Percentiles rank a stretch among this genome's conserved stretches.
Evolutionary conservation across 2,888 invertebrate genomes (phyloP).

Genomic region (Hydraecia micacea): DNA sequence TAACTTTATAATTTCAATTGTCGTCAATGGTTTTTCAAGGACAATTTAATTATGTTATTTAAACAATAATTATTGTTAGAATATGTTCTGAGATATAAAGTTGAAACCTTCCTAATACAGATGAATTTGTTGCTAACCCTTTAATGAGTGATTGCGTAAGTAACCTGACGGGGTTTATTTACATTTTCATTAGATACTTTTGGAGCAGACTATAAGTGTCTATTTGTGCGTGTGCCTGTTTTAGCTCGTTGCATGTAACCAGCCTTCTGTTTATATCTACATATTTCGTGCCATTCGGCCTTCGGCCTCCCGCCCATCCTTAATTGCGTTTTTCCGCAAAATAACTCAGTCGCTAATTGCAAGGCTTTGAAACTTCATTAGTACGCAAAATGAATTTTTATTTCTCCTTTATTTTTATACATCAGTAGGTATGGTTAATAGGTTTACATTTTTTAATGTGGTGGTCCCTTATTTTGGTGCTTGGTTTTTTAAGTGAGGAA

Average conservation of each 20-base stretch:
- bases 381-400: constrained; percentile 69
- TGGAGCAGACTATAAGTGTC: background rate
- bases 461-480: constrained; percentile 5
- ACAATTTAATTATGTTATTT: background rate
- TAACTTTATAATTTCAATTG: background rate
- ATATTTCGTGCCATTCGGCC: constrained; percentile 46
- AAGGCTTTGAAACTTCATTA: constrained; percentile 72
- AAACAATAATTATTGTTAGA: background rate
- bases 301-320: constrained; percentile 60
- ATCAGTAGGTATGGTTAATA: constrained; percentile 40
- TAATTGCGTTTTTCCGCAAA: constrained; percentile 69
- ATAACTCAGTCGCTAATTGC: constrained; percentile 72
- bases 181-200: background rate
- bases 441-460: constrained; percentile 42
- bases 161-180: background rate
- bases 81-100: background rate
- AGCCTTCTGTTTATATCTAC: constrained; percentile 22
- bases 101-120: background rate
- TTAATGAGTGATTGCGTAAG: background rate
- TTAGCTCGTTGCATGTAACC: background rate
- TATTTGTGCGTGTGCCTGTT: background rate
- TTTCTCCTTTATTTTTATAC: constrained; percentile 53
- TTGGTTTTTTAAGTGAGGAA: constrained; percentile 4
- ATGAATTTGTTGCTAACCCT: background rate
- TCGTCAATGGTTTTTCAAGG: background rate